phyloP scores from a whole-genome alignment of 2,113 vertebrate genomes.

The Numida meleagris region DNA sequence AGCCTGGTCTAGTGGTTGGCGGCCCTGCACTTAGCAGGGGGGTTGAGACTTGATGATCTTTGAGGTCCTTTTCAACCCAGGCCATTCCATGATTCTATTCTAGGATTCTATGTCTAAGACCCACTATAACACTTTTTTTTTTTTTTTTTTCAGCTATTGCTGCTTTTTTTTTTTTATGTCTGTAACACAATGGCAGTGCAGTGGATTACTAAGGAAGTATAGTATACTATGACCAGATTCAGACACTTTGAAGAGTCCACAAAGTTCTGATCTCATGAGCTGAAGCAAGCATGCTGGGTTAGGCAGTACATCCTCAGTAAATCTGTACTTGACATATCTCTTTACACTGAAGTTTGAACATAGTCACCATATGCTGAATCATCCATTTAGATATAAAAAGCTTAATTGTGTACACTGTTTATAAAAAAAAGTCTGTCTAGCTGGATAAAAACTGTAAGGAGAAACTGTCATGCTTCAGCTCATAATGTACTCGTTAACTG shows the following conservation, averaged over 20 bases:
- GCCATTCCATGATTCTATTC: too few relatives aligned
- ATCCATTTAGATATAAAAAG: neutral
- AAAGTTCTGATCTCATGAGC: neutral
- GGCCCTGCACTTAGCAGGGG: too few relatives aligned
- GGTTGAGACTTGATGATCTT: too few relatives aligned
- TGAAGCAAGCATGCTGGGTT: neutral
- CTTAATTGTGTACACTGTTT: neutral
- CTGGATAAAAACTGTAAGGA: neutral
- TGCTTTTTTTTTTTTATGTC: neutral
- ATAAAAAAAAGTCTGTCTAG: neutral
- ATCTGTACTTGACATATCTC: neutral
- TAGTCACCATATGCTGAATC: neutral
- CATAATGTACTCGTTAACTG: neutral
- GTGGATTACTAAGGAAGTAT: neutral
- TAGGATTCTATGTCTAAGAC: neutral
- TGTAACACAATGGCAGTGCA: neutral
- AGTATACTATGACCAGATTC: neutral
- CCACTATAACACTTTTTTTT: neutral
- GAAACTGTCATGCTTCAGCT: neutral
- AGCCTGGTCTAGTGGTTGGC: too few relatives aligned
- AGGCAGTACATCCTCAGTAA: neutral
- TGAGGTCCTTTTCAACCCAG: too few relatives aligned
- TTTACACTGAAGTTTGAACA: neutral
- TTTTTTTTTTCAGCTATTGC: neutral
- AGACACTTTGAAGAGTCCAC: neutral